A percentile compares a stretch with the other conserved stretches of the same genome.
Conservation (phyloP, 2,113 vertebrate species). For the Brachionichthys hirsutus region DNA sequence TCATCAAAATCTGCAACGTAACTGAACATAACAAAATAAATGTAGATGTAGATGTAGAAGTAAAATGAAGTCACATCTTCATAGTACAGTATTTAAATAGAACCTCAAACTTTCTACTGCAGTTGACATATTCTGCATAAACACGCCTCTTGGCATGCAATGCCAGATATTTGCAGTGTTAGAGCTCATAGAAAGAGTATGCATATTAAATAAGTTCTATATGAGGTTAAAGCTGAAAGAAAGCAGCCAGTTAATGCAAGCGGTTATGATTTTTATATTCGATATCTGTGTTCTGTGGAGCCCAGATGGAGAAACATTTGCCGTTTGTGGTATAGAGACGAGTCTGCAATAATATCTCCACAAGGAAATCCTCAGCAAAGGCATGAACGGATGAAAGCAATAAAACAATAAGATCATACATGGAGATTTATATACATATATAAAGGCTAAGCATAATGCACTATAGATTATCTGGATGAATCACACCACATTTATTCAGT, state of each 20-base stretch:
- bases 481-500: too few species aligned
- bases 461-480: too few species aligned
- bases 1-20: too few species aligned
- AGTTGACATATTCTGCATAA: neutral
- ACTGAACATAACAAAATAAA: too few species aligned
- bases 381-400: constrained; percentile 1
- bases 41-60: too few species aligned
- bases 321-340: neutral
- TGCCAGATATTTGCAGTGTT: neutral
- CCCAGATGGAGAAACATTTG: constrained; percentile 5
- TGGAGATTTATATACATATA: constrained; percentile 1
- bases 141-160: neutral
- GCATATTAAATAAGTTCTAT: constrained; percentile 1
- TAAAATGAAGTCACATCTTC: too few species aligned
- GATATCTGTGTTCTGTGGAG: neutral
- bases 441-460: constrained; percentile 2
- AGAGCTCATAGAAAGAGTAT: neutral
- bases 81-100: too few species aligned
- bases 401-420: neutral
- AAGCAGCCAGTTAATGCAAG: neutral
- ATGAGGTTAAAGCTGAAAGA: constrained; percentile 11
- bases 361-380: constrained; percentile 53
- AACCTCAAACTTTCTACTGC: too few species aligned
- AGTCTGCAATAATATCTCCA: constrained; percentile 29
- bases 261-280: neutral